Percentiles rank a stretch among this genome's conserved stretches.
Conservation (phyloP, 2,888 invertebrate genomes). For the Agrotis exclamationis region DNA sequence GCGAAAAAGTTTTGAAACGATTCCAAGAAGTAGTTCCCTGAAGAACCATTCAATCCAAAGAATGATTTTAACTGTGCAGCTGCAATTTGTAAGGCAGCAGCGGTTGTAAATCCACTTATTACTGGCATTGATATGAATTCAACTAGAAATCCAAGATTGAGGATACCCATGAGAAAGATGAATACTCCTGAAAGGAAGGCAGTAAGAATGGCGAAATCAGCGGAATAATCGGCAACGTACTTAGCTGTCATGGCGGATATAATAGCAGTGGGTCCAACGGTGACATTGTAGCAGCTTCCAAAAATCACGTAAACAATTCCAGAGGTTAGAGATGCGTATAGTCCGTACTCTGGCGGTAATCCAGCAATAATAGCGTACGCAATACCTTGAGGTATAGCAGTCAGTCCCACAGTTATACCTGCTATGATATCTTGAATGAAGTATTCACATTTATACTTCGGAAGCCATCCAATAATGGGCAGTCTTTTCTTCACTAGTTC, state of each 20-base stretch:
- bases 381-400: conserved; percentile 96
- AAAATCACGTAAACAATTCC: conserved; percentile 97
- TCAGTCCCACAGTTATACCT: conserved; percentile 95
- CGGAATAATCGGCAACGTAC: conserved; percentile 91
- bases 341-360: conserved; percentile 94
- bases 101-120: conserved; percentile 96
- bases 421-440: conserved; percentile 96
- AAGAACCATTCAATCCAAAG: conserved; percentile 92
- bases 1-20: conserved; percentile 92
- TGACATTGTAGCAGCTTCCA: conserved; percentile 95
- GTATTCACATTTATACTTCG: conserved; percentile 92
- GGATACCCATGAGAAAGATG: conserved; percentile 93
- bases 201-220: conserved; percentile 93
- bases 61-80: conserved; percentile 95
- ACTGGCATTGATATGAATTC: conserved; percentile 97
- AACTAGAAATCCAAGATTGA: conserved; percentile 95
- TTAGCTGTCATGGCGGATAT: conserved; percentile 95
- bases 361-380: conserved; percentile 96
- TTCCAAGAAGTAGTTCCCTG: conserved; percentile 92
- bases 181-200: conserved; percentile 94
- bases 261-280: conserved; percentile 97
- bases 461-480: conserved; percentile 94
- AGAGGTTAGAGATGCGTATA: conserved; percentile 97
- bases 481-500: conserved; percentile 89
- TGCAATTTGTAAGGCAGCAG: conserved; percentile 96